Conservation (phyloP, 2,888 invertebrate species). For the Dastarcus helophoroides region DNA sequence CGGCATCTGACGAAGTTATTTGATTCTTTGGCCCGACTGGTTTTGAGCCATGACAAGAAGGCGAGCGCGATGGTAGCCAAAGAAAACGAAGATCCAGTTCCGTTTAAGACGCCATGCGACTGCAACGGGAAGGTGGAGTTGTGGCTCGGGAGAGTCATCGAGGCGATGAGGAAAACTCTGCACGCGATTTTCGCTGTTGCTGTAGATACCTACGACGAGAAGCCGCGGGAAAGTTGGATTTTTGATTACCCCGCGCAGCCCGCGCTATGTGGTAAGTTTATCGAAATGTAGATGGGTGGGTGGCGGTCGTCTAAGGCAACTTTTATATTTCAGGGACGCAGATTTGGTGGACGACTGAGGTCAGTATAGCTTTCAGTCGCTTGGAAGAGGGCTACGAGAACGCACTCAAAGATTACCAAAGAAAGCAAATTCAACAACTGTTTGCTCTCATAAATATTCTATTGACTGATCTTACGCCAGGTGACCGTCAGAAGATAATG, state of each 20-base stretch:
- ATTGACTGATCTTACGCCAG: conserved; percentile 66
- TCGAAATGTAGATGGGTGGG: too few relatives aligned
- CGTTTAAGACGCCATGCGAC: conserved; percentile 63
- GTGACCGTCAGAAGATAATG: conserved; percentile 91
- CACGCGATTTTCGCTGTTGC: conserved; percentile 69
- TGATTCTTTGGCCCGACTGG: conserved; percentile 74
- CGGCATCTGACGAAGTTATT: conserved; percentile 84
- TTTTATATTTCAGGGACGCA: conserved; percentile 50
- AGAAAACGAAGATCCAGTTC: conserved; percentile 62
- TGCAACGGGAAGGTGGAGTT: conserved; percentile 85
- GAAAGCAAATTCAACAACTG: conserved; percentile 75
- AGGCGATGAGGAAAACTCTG: conserved; percentile 71
- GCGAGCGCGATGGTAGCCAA: conserved; percentile 77
- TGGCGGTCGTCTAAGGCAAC: too few relatives aligned
- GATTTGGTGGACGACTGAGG: conserved; percentile 94
- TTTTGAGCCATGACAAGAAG: conserved; percentile 53
- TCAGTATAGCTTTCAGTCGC: conserved; percentile 77
- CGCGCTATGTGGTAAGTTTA: conserved; percentile 54
- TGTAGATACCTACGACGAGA: conserved; percentile 75
- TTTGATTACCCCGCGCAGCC: conserved; percentile 89
- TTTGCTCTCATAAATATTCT: conserved; percentile 72
- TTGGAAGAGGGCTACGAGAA: conserved; percentile 90
- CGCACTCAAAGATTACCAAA: conserved; percentile 84
- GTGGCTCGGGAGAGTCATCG: conserved; percentile 82
- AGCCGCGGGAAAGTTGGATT: conserved; percentile 82